Percentiles rank a stretch among this genome's conserved stretches.
phyloP scores from a whole-genome alignment of 2,888 invertebrate genomes.

The Yponomeuta cagnagella region DNA sequence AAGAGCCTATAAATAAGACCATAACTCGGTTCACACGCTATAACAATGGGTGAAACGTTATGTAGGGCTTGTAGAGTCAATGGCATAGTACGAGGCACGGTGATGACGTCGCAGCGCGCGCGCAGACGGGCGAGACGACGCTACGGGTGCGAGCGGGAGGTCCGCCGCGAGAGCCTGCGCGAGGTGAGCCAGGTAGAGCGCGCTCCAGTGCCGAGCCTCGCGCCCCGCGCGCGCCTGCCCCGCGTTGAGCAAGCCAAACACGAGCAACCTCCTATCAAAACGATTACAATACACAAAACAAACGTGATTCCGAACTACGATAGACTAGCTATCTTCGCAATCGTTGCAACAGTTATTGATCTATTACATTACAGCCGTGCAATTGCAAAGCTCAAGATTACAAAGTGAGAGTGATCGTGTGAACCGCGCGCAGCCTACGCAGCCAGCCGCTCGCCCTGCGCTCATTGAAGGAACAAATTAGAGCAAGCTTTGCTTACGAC shows the following conservation, averaged over 20 bases:
- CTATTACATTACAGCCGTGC: background rate
- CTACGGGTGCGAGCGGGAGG: conserved; percentile 42
- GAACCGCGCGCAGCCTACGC: conserved; percentile 70
- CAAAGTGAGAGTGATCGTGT: conserved; percentile 44
- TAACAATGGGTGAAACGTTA: background rate
- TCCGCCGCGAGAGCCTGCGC: conserved; percentile 41
- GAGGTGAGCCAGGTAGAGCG: conserved; percentile 42
- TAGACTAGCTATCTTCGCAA: background rate
- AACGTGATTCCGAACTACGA: conserved; percentile 6
- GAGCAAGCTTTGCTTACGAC: background rate
- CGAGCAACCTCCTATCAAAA: conserved; percentile 24
- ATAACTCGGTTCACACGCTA: background rate
- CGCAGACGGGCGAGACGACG: conserved; percentile 45
- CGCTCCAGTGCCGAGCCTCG: conserved; percentile 43
- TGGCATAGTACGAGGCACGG: conserved; percentile 11
- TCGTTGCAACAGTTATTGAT: conserved; percentile 5
- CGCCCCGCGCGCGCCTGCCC: conserved; percentile 28
- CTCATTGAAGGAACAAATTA: conserved; percentile 60
- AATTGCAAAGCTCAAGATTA: background rate
- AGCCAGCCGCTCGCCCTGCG: conserved; percentile 64
- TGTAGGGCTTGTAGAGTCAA: conserved; percentile 9
- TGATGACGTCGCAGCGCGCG: conserved; percentile 19
- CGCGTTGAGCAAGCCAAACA: background rate
- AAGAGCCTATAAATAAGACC: conserved; percentile 1
- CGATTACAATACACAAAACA: conserved; percentile 11